phyloP scores from a whole-genome alignment of 2,113 vertebrate species.

The Fulica atra region DNA sequence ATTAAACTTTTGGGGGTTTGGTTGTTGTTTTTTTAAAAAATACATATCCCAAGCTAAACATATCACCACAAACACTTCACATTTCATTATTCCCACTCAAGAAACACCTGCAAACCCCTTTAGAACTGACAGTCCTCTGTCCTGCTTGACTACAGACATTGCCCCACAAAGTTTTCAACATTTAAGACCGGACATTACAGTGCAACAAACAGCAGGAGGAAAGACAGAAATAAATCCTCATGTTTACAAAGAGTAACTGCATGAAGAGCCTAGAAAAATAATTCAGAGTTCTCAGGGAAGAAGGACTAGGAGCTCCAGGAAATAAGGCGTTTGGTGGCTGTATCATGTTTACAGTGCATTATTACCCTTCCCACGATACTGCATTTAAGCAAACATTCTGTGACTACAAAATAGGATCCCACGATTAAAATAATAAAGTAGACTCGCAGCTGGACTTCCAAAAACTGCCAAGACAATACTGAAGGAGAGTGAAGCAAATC shows the following conservation, averaged over 20 bases:
- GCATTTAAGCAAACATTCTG: background rate
- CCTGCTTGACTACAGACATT: background rate
- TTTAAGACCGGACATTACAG: background rate
- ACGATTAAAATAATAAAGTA: background rate
- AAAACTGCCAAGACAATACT: background rate
- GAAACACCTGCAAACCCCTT: background rate
- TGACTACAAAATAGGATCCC: slow-evolving; percentile 17
- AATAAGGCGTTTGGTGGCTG: background rate
- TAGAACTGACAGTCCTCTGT: background rate
- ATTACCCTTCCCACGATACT: slow-evolving; percentile 29
- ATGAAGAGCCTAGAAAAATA: slow-evolving; percentile 3
- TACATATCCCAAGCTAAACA: background rate
- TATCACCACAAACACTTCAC: background rate
- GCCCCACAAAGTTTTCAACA: background rate
- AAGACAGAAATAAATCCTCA: background rate
- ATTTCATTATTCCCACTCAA: background rate
- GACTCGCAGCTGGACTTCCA: background rate
- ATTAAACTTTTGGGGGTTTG: background rate
- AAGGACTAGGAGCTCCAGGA: background rate
- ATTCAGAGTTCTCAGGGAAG: background rate
- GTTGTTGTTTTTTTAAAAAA: too few relatives aligned
- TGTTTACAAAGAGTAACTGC: background rate
- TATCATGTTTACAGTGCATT: slow-evolving; percentile 8
- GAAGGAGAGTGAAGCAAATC: background rate
- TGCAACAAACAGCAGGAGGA: background rate